Conservation (phyloP, 2,113 vertebrate species). For the Nycticorax nycticorax region DNA sequence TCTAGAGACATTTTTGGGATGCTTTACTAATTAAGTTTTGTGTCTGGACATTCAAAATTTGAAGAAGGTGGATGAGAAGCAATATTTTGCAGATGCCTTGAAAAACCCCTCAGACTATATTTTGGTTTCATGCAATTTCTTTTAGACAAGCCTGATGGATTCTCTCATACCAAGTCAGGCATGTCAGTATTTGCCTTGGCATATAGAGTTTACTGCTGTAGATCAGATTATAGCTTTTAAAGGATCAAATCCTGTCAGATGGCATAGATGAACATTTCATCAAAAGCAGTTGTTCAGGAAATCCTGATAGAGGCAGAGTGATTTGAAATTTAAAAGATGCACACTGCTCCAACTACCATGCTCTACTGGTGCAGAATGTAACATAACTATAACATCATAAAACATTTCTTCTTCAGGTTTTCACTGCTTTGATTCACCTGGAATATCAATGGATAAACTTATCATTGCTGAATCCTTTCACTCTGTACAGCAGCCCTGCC, state of each 20-base stretch:
- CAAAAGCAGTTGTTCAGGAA: background rate
- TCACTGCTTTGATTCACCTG: background rate
- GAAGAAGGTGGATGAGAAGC: background rate
- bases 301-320: background rate
- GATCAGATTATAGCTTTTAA: background rate
- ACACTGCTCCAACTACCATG: background rate
- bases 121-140: background rate
- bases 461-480: background rate
- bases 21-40: background rate
- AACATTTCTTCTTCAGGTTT: background rate
- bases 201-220: background rate
- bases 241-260: background rate
- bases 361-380: background rate
- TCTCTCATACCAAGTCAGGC: background rate
- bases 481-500: background rate
- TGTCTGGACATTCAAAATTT: background rate
- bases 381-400: background rate
- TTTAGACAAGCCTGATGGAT: background rate
- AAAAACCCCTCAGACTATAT: background rate
- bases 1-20: background rate
- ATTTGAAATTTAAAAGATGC: background rate
- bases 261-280: background rate
- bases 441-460: background rate
- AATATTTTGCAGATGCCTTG: background rate
- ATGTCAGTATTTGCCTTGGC: background rate